These are phyloP conservation scores for Cynopterus brachyotis DNA, from an alignment of 2,113 vertebrate genomes.

Conservation along the genomic window DNA sequence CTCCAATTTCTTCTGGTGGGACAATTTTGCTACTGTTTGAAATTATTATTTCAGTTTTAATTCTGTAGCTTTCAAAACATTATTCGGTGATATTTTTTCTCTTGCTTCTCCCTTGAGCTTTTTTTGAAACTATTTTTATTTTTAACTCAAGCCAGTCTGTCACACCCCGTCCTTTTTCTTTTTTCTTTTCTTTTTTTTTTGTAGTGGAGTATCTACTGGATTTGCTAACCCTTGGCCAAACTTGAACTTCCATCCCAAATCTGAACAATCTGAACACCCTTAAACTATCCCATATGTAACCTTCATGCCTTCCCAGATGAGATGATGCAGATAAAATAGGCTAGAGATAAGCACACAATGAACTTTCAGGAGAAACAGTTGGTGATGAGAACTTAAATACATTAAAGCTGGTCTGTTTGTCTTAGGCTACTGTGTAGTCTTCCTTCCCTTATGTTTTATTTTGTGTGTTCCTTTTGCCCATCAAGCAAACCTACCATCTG, in stretches of 20 bases:
- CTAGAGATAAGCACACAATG: not conserved
- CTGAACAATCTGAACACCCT: not conserved
- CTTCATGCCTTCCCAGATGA: not conserved
- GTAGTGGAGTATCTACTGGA: not conserved
- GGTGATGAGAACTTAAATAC: not conserved
- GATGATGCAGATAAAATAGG: not conserved
- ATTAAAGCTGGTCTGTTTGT: not conserved
- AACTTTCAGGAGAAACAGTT: not conserved
- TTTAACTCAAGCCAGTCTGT: not conserved
- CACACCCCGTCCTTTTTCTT: not conserved
- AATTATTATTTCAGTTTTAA: not conserved
- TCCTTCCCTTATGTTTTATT: not conserved
- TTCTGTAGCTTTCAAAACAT: not conserved
- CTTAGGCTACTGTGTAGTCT: not conserved
- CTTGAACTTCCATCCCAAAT: not conserved
- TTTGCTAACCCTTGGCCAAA: not conserved
- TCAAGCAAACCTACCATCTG: not conserved
- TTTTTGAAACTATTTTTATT: not conserved
- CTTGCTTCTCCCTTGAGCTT: not conserved
- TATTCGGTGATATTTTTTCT: not conserved
- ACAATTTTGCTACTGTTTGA: not conserved
- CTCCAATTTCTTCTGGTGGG: not conserved
- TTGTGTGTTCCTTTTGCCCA: not conserved
- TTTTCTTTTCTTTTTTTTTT: not conserved
- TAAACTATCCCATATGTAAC: not conserved